Conservation (phyloP, 2,797 vertebrate genomes). For the Oceanodroma leucorhoa region DNA sequence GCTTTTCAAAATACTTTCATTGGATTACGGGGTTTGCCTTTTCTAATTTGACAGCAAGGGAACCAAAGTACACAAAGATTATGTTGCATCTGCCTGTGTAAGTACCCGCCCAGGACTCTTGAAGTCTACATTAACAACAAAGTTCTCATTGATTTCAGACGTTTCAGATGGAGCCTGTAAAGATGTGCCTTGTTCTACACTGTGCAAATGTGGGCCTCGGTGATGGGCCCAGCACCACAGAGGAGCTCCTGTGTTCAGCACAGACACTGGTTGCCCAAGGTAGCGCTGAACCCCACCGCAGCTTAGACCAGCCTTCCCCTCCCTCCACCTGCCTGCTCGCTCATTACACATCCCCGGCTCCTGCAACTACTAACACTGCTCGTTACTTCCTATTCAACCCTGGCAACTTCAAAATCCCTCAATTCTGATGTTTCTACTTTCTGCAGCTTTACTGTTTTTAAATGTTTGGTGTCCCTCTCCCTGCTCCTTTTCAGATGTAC, state of each 20-base stretch:
- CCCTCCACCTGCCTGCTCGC: not conserved
- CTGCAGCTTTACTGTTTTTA: not conserved
- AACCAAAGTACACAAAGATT: not conserved
- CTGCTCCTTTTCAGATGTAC: not conserved
- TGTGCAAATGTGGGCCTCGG: rapidly evolving
- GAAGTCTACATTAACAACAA: not conserved
- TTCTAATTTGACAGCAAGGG: not conserved
- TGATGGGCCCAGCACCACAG: rapidly evolving
- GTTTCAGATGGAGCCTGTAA: rapidly evolving
- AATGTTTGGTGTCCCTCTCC: not conserved
- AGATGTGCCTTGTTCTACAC: rapidly evolving
- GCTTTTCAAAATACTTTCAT: not conserved
- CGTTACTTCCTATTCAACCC: rapidly evolving
- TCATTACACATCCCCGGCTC: rapidly evolving
- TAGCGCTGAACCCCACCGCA: rapidly evolving
- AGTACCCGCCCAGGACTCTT: not conserved
- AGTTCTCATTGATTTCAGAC: not conserved
- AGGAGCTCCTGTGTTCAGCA: rapidly evolving
- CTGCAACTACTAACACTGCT: rapidly evolving
- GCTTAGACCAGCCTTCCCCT: no score
- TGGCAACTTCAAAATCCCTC: not conserved
- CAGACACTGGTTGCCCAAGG: rapidly evolving
- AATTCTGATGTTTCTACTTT: not conserved
- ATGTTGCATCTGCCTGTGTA: not conserved
- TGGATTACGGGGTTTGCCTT: not conserved